phyloP scores from a whole-genome alignment of 2,888 invertebrate genomes.

The Empis livida region DNA sequence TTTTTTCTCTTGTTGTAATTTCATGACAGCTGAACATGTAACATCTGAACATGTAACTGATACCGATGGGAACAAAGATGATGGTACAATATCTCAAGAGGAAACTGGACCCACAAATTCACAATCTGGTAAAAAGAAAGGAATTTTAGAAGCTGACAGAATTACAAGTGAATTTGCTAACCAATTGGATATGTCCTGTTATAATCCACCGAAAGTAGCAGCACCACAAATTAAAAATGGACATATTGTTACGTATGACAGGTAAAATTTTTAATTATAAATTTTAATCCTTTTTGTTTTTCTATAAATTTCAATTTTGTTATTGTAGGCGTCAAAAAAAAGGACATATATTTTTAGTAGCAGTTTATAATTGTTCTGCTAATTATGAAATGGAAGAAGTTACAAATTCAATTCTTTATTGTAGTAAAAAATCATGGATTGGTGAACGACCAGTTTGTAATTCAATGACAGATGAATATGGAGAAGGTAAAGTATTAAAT shows the following conservation, averaged over 20 bases:
- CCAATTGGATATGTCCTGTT: slow-evolving; percentile 31
- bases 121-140: slow-evolving; percentile 13
- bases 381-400: slow-evolving; percentile 39
- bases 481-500: slow-evolving; percentile 2
- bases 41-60: slow-evolving; percentile 11
- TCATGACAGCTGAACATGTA: slow-evolving; percentile 8
- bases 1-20: neutral
- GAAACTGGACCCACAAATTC: neutral
- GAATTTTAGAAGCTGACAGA: slow-evolving; percentile 25
- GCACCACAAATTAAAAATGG: slow-evolving; percentile 34
- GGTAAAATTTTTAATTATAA: slow-evolving; percentile 7
- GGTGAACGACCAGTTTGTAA: slow-evolving; percentile 42
- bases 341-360: slow-evolving; percentile 41
- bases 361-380: slow-evolving; percentile 42
- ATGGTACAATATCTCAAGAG: no score
- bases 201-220: slow-evolving; percentile 24
- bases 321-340: slow-evolving; percentile 23
- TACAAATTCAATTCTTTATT: slow-evolving; percentile 40
- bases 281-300: no score
- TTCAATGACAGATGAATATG: slow-evolving; percentile 8
- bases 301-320: neutral
- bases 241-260: slow-evolving; percentile 27
- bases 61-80: neutral
- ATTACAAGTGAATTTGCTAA: slow-evolving; percentile 23
- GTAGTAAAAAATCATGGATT: slow-evolving; percentile 43